Evolutionary conservation across 2,797 vertebrate species (phyloP).

Genomic region (Chaunax sp.): DNA sequence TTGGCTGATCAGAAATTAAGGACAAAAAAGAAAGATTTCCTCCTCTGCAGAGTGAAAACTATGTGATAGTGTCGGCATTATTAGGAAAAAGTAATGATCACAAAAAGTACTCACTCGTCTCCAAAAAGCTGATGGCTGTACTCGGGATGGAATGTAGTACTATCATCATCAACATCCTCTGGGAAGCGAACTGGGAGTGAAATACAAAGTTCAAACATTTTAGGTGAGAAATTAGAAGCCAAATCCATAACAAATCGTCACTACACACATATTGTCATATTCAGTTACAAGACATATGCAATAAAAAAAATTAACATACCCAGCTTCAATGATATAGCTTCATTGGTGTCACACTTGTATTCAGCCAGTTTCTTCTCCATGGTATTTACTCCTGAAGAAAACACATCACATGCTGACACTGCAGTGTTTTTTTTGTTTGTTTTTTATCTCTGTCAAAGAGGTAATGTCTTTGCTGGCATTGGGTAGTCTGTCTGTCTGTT

Average conservation of each 20-base stretch:
- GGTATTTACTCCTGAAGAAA: conserved; percentile 85
- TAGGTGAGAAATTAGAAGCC: neutral
- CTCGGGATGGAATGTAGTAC: conserved; percentile 95
- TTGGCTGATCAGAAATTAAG: neutral
- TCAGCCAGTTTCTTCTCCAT: conserved; percentile 98
- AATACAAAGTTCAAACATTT: neutral
- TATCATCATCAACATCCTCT: conserved; percentile 96
- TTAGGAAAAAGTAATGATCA: neutral
- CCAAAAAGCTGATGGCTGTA: conserved; percentile 97
- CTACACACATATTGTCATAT: neutral
- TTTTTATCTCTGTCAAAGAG: neutral
- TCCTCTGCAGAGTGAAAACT: neutral
- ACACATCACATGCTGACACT: neutral
- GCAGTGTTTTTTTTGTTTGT: neutral
- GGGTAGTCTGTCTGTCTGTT: no score
- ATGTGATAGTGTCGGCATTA: neutral
- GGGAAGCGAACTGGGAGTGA: conserved; percentile 88
- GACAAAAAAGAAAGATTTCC: neutral
- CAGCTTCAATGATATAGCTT: conserved; percentile 95
- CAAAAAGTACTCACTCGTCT: conserved; percentile 91
- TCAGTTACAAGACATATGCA: neutral
- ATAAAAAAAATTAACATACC: conserved; percentile 81
- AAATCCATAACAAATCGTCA: rapidly evolving
- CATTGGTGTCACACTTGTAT: conserved; percentile 98
- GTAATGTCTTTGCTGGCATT: no score